Conservation (phyloP, 2,888 invertebrate species). For the Ichneumoninae sp. region DNA sequence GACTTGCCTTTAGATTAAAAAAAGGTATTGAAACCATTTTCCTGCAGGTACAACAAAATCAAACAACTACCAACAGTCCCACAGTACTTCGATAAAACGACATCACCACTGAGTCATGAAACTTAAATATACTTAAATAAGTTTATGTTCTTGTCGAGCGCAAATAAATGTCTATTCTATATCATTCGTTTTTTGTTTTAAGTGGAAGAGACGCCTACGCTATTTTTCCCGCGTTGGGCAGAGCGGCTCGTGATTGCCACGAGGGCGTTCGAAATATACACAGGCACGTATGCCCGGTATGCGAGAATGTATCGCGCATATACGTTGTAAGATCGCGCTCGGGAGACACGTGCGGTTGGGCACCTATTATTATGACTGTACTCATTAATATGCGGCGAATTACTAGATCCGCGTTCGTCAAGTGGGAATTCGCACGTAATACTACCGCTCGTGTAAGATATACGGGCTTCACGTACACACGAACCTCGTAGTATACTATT, state of each 20-base stretch:
- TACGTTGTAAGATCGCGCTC: neutral
- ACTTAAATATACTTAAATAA: neutral
- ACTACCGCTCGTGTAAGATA: neutral
- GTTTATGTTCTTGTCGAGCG: neutral
- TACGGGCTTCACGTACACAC: neutral
- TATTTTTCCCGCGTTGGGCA: neutral
- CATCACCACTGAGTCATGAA: neutral
- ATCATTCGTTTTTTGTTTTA: neutral
- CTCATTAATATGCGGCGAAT: conserved; percentile 2
- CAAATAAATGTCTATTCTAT: neutral
- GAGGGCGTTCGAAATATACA: neutral
- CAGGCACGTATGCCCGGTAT: neutral
- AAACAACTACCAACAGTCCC: neutral
- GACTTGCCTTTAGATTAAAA: no score
- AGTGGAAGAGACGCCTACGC: neutral
- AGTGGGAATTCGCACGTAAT: conserved; percentile 19
- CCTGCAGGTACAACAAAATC: no score
- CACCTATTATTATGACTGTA: neutral
- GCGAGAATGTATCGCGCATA: neutral
- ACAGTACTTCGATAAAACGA: no score
- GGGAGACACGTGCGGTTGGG: neutral
- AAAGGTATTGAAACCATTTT: no score
- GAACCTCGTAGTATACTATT: conserved; percentile 21
- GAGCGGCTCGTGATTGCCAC: neutral
- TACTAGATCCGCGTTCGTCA: conserved; percentile 7